Percentiles rank a stretch among this genome's conserved stretches.
Conservation (phyloP, 2,797 vertebrate genomes). For the Typhlichthys subterraneus region DNA sequence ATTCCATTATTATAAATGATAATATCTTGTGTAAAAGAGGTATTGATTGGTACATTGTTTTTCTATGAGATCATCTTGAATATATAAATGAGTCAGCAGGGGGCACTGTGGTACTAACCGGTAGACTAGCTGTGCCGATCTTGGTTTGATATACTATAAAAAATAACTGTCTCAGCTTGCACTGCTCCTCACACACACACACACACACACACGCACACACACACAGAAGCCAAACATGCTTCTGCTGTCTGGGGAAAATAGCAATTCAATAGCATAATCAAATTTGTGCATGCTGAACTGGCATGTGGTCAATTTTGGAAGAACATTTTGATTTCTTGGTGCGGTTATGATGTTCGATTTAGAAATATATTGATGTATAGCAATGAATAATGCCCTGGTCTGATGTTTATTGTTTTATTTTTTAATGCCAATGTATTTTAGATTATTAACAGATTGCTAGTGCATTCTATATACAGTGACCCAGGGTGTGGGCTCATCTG, state of each 20-base stretch:
- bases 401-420: constrained; percentile 4
- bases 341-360: constrained; percentile 11
- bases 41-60: constrained; percentile 7
- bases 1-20: no score
- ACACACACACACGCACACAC: background rate
- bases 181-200: background rate
- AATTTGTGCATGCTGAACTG: constrained; percentile 37
- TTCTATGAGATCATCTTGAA: constrained; percentile 38
- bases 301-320: constrained; percentile 19
- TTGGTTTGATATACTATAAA: constrained; percentile 2
- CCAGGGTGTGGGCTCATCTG: constrained; percentile 30
- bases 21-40: no score
- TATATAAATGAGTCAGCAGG: constrained; percentile 66
- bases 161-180: constrained; percentile 9
- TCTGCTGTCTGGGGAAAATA: constrained; percentile 18
- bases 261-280: constrained; percentile 37
- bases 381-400: constrained; percentile 5
- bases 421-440: constrained; percentile 40
- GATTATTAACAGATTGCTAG: constrained; percentile 41
- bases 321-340: constrained; percentile 28
- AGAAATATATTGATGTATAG: constrained; percentile 24
- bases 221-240: background rate
- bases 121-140: constrained; percentile 16
- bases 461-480: constrained; percentile 30
- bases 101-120: constrained; percentile 66